Evolutionary conservation across 2,797 vertebrate genomes (phyloP).

Genomic region (Pangasius krempfi): DNA sequence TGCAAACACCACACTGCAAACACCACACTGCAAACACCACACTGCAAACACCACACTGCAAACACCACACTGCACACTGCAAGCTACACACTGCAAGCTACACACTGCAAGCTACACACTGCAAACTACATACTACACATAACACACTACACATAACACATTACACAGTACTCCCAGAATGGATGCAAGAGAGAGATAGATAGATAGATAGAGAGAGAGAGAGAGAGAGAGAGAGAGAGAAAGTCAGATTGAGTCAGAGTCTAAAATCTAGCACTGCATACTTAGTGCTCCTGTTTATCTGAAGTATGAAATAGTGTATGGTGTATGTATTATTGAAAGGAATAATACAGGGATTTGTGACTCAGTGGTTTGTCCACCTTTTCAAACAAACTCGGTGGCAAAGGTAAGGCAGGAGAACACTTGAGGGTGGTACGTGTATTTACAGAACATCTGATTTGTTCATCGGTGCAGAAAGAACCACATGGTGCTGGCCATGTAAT

Average conservation of each 20-base stretch:
- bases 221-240: too few relatives aligned
- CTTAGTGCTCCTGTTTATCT: not conserved
- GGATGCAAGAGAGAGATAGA: not conserved
- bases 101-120: not conserved
- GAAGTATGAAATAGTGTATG: not conserved
- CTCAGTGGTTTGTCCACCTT: not conserved
- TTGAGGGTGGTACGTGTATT: not conserved
- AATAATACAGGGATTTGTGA: not conserved
- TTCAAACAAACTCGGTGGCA: not conserved
- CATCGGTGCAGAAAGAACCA: not conserved
- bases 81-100: not conserved
- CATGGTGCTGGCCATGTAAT: not conserved
- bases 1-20: not conserved
- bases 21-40: too few relatives aligned
- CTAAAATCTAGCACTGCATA: too few relatives aligned
- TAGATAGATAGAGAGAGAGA: too few relatives aligned
- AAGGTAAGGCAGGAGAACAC: not conserved
- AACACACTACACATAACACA: not conserved
- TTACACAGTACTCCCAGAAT: not conserved
- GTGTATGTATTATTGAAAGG: not conserved
- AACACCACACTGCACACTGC: too few relatives aligned
- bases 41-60: not conserved
- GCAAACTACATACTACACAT: not conserved
- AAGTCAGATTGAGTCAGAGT: not conserved
- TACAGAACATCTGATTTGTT: not conserved